Percentiles rank a stretch among this genome's conserved stretches.
Evolutionary conservation across 2,888 invertebrate species (phyloP).

Genomic region (Hirtodrosophila confusa): DNA sequence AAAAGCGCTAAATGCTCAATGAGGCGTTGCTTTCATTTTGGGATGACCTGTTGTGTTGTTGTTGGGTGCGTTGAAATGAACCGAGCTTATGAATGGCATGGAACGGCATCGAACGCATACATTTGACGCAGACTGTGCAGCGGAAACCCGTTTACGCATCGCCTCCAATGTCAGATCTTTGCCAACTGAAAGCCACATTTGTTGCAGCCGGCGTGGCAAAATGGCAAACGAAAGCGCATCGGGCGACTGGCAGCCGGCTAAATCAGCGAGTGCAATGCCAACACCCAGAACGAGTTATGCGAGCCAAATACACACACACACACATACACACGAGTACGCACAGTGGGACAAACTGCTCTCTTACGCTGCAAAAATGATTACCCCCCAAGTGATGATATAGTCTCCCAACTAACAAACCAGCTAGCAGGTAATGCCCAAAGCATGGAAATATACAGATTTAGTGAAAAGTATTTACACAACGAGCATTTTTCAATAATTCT

Average conservation of each 20-base stretch:
- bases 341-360: too few species aligned
- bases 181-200: slow-evolving; percentile 41
- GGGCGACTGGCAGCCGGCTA: slow-evolving; percentile 44
- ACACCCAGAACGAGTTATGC: slow-evolving; percentile 64
- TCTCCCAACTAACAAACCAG: too few species aligned
- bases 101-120: not conserved
- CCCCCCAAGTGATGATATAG: too few species aligned
- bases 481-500: too few species aligned
- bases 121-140: not conserved
- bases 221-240: slow-evolving; percentile 21
- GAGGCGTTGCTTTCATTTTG: slow-evolving; percentile 16
- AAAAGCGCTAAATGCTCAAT: slow-evolving; percentile 38
- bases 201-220: slow-evolving; percentile 46
- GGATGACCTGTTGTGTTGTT: slow-evolving; percentile 27
- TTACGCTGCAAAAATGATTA: too few species aligned
- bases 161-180: slow-evolving; percentile 33
- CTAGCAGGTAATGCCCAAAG: too few species aligned
- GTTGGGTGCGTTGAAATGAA: slow-evolving; percentile 29
- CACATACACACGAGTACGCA: not conserved
- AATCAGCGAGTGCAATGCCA: slow-evolving; percentile 55
- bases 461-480: too few species aligned
- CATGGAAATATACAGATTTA: too few species aligned
- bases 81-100: slow-evolving; percentile 30
- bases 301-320: not conserved
- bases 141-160: slow-evolving; percentile 56